A percentile compares a stretch with the other conserved stretches of the same genome.
phyloP scores from a whole-genome alignment of 2,797 vertebrate genomes.

The Gila robusta region DNA sequence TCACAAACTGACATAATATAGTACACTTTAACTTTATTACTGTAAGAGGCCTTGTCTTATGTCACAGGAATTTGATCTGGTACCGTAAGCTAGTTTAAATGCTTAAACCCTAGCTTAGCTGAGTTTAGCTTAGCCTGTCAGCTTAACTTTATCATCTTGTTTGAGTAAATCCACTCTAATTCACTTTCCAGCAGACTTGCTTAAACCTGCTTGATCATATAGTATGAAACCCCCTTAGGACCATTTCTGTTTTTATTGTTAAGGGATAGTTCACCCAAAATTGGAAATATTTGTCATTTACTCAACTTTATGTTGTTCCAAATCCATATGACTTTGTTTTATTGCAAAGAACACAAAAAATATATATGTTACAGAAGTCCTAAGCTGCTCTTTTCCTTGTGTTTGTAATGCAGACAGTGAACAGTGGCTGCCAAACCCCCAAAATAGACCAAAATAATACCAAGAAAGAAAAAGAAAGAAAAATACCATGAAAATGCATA shows the following conservation, averaged over 20 bases:
- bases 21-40: constrained; percentile 3
- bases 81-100: constrained; percentile 15
- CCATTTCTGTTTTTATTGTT: not conserved
- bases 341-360: not conserved
- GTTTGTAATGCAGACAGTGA: not conserved
- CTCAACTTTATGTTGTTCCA: not conserved
- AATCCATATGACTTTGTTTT: not conserved
- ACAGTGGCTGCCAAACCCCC: not conserved
- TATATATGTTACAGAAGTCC: not conserved
- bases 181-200: constrained; percentile 39
- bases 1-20: constrained; percentile 11
- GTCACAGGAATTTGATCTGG: constrained; percentile 33
- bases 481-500: not conserved
- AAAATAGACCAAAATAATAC: not conserved
- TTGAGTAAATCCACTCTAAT: constrained; percentile 41
- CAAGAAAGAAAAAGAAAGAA: not conserved
- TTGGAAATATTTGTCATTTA: not conserved
- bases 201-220: constrained; percentile 7
- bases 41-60: constrained; percentile 13
- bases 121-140: constrained; percentile 49
- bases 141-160: constrained; percentile 44
- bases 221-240: not conserved
- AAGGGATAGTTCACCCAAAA: not conserved
- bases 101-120: constrained; percentile 3
- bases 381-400: not conserved